Evolutionary conservation across 2,888 invertebrate species (phyloP), one percentile per base, ranked within the genome.

Genomic region (Xanthorhoe designata): DNA sequence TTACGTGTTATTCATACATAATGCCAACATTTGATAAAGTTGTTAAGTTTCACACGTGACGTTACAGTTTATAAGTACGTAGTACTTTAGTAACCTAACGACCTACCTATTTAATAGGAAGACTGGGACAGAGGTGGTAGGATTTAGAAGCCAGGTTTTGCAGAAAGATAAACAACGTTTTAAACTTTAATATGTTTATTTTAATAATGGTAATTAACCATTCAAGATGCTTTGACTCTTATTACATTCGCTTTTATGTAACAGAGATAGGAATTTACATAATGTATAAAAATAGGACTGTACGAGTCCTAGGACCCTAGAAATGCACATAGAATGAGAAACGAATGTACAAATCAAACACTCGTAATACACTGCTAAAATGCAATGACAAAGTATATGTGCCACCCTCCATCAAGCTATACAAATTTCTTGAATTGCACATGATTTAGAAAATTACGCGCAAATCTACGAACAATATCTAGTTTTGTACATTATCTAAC

Each of bases 211-310:
- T 87, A 79, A 83, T 83, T 82, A 54, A 89, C 90, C 91, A 89
- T 86, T 82, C 79, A 88, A 87, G 87, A 90, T 80, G 82, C 83
- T 87, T 88, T 81, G 83, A 84, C 87, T 88, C 90, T 80, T 81
- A 90, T 91, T 92, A 91, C 91, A 91, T 84, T 87, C 82, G 83
- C 81, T 86, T 82, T 81, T 81, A 88, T 90, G 90, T 91, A 91
- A 92, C 87, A 89, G 89, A 91, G 89, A 89, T 88, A 90, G 87
- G 87, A 89, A 82, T 91, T 90, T 90, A 91, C 89, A 92, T 91
- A 88, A 88, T 92, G 92, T 93, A 93, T 92, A 93, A 93, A 92
- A 93, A 93, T 93, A 93, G 92, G 93, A 92, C 91, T 91, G 90
- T 91, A 86, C 75, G 91, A 90, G 90, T 77, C 91, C 85, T 81